Evolutionary conservation across 2,888 invertebrate genomes (phyloP).

Genomic region (Chymomyza fuscimana): DNA sequence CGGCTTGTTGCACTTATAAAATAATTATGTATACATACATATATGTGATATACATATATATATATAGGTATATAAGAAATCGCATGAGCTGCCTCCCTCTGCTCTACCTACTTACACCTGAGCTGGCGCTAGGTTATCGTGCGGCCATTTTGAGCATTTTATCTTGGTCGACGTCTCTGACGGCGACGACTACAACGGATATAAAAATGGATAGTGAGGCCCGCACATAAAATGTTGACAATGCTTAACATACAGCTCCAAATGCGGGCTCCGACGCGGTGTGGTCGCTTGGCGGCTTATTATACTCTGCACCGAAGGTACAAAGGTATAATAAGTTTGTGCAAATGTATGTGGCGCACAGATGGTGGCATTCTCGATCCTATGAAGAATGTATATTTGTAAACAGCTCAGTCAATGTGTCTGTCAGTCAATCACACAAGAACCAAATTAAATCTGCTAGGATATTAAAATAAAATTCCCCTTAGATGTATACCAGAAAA

Average conservation of each 20-base stretch:
- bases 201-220: conserved; percentile 38
- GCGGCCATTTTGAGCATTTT: conserved; percentile 52
- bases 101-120: conserved; percentile 8
- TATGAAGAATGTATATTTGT: no score
- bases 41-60: background rate
- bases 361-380: no score
- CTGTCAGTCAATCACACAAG: no score
- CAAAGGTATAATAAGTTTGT: no score
- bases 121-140: conserved; percentile 63
- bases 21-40: conserved; percentile 59
- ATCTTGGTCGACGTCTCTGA: conserved; percentile 25
- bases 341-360: no score
- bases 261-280: conserved; percentile 41
- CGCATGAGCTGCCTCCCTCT: background rate
- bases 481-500: no score
- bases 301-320: conserved; percentile 15
- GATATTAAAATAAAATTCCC: no score
- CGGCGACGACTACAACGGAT: conserved; percentile 11
- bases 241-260: conserved; percentile 4
- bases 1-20: conserved; percentile 68
- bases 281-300: conserved; percentile 28
- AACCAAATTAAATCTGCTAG: no score
- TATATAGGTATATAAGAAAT: background rate
- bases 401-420: no score
- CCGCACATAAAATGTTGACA: conserved; percentile 22